These are phyloP conservation scores for Phaonia tiefii DNA, from an alignment of 2,888 invertebrate genomes.

Conservation along the genomic window DNA sequence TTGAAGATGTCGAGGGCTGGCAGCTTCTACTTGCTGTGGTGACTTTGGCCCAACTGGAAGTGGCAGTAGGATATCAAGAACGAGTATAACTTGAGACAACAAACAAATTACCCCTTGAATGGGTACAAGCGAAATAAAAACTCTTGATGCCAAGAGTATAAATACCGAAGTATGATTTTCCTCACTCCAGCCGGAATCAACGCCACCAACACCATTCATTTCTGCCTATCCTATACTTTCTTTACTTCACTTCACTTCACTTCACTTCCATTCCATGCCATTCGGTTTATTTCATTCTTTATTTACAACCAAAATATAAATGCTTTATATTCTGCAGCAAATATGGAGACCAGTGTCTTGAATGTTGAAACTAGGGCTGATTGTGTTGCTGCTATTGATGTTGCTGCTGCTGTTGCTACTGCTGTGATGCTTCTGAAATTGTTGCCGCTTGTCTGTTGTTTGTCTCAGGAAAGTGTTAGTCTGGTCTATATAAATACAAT, in stretches of 20 bases:
- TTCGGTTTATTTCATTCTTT: not conserved
- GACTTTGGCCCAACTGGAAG: constrained; percentile 8
- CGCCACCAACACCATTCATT: too few relatives aligned
- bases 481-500: not conserved
- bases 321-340: not conserved
- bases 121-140: not conserved
- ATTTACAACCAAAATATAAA: not conserved
- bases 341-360: not conserved
- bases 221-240: too few relatives aligned
- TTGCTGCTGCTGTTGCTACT: not conserved
- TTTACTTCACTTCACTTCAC: too few relatives aligned
- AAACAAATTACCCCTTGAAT: constrained; percentile 33
- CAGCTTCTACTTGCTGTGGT: not conserved
- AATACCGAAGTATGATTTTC: constrained; percentile 21
- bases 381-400: not conserved
- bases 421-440: not conserved
- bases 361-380: too few relatives aligned
- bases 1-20: not conserved
- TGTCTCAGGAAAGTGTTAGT: not conserved
- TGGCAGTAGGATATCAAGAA: constrained; percentile 25
- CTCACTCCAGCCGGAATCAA: not conserved
- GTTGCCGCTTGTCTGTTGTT: not conserved
- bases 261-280: too few relatives aligned
- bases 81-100: constrained; percentile 26
- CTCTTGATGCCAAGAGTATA: constrained; percentile 2